Conservation (phyloP, 2,888 invertebrate species). For the Ophonus ardosiacus region DNA sequence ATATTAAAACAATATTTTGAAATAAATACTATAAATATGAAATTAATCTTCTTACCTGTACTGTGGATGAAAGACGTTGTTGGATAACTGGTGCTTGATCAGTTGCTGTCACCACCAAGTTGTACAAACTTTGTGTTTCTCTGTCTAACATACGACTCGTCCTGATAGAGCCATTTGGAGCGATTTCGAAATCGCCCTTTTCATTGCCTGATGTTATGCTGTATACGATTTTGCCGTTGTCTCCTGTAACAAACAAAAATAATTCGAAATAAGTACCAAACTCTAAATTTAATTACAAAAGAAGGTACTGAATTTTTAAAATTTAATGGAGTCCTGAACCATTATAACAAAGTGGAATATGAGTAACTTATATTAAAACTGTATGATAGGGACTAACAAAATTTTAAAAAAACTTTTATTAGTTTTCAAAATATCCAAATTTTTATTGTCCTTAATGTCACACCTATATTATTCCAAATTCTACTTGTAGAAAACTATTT, state of each 20-base stretch:
- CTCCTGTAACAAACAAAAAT: constrained; percentile 78
- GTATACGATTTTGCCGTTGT: constrained; percentile 91
- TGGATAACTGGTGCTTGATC: constrained; percentile 88
- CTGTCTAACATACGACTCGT: constrained; percentile 88
- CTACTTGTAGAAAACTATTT: no score
- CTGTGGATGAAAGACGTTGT: constrained; percentile 88
- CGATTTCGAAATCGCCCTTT: constrained; percentile 87
- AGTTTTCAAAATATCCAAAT: no score
- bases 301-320: no score
- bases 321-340: no score
- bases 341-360: no score
- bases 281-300: no score
- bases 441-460: no score
- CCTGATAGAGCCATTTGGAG: constrained; percentile 89
- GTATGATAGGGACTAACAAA: no score
- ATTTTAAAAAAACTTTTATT: no score
- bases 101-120: constrained; percentile 89
- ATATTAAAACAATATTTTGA: neutral
- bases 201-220: constrained; percentile 90
- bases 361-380: no score
- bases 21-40: neutral
- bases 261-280: neutral
- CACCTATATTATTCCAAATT: no score
- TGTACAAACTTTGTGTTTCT: constrained; percentile 89
- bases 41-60: constrained; percentile 81